Base-by-base conservation (phyloP, 2,888 invertebrate species). In the Parnassius orleans region DNA sequence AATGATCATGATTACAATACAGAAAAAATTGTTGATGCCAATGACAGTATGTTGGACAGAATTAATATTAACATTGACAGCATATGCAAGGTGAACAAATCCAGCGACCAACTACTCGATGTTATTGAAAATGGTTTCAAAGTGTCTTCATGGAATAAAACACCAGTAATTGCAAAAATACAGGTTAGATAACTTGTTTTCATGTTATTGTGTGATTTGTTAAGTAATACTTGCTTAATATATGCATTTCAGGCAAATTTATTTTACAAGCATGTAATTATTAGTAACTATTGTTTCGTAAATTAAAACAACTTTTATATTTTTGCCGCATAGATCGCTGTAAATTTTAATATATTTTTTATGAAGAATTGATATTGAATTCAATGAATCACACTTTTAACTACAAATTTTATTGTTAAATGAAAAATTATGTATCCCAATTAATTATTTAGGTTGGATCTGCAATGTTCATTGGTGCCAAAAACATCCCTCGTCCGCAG, bases 401-500 rank as follows among this genome's bases (percentile, higher is more conserved):
- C 33, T 33, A 33, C 7, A 33, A 33, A 33, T 33, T 33, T 33
- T 33, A 33, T 33, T 33, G 7, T 33, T 33, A 33, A 33, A 33
- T 33, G 7, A 7, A 33, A 7, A 33, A 33, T 33, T 7, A 33
- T 33, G 7, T 33, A 7, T 33, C 33, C 3, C 33, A 33, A 33
- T 33, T 0, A 33, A 33, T 33, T 7, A 33, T 73, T 9, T 69
- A 87, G 85, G 69, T 81, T 61, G 84, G 84, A 9, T 73, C 92
- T 2, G 83, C 94, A 42, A 91, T 92, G 63, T 84, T 96, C 11
- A 86, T 96, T 51, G 93, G 95, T 0, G 95, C 94, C 0, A 95
- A 94, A 78, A 95, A 96, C 81, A 93, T 96, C 64, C 91, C 93
- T 19, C 93, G 97, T 60, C 98, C 98, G 0, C 99, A 99, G 83